Evolutionary conservation across 2,888 invertebrate species (phyloP).

Genomic region (Icerya purchasi): DNA sequence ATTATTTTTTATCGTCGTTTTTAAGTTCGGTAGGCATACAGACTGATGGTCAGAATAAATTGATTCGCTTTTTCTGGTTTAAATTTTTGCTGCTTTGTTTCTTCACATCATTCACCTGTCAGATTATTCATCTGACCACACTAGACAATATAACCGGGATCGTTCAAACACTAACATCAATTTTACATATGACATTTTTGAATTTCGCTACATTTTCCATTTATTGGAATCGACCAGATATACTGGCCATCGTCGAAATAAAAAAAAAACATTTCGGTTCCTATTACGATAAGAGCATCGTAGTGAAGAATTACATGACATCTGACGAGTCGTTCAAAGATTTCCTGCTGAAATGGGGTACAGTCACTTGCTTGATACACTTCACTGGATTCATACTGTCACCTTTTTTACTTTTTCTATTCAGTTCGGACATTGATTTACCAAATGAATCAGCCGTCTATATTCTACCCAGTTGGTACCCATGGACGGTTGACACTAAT

Average conservation of each 20-base stretch:
- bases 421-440: not conserved
- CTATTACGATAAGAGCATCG: constrained; percentile 12
- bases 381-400: constrained; percentile 5
- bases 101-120: not conserved
- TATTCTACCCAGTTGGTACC: constrained; percentile 10
- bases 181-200: constrained; percentile 6
- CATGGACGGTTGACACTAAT: constrained; percentile 3
- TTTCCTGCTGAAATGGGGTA: constrained; percentile 7
- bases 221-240: constrained; percentile 5
- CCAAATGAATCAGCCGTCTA: not conserved
- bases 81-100: constrained; percentile 7
- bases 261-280: constrained; percentile 9
- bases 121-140: constrained; percentile 2
- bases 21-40: not conserved
- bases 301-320: constrained; percentile 11
- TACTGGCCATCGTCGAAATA: constrained; percentile 9
- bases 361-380: constrained; percentile 1
- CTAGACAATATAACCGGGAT: constrained; percentile 1
- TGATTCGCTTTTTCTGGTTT: constrained; percentile 7
- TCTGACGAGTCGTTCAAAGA: constrained; percentile 7
- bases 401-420: constrained; percentile 9
- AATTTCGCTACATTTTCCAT: constrained; percentile 11
- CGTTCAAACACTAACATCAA: constrained; percentile 8
- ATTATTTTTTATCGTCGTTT: not conserved
- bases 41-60: not conserved